These are phyloP conservation scores for Geopemphigus sp. DNA, from an alignment of 1,140 invertebrate species.

Conservation along the genomic window DNA sequence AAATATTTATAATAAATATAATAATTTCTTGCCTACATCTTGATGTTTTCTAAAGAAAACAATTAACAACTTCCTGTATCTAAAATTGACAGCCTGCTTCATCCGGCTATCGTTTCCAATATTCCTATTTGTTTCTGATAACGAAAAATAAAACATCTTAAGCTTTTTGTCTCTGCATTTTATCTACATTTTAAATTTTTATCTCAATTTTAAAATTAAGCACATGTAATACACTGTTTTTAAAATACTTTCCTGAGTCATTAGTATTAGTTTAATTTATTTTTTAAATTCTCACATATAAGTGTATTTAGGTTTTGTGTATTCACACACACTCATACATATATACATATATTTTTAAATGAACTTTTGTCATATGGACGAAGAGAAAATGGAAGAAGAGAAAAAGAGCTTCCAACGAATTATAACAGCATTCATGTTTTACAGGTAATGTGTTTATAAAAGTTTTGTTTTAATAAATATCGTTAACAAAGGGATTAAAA, in stretches of 20 bases:
- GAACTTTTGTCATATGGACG: conserved; percentile 7
- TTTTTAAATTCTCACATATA: neutral
- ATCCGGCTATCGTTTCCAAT: neutral
- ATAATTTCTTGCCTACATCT: too few species aligned
- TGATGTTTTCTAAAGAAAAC: neutral
- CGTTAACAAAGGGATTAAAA: too few species aligned
- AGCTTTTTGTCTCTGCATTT: neutral
- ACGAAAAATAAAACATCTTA: neutral
- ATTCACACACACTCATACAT: neutral
- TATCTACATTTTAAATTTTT: neutral
- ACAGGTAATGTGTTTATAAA: conserved; percentile 34
- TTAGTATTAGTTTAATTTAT: conserved; percentile 11
- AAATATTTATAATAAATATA: too few species aligned
- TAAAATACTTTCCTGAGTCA: neutral
- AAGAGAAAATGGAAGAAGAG: conserved; percentile 51
- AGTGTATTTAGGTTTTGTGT: neutral
- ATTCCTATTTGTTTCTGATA: too few species aligned
- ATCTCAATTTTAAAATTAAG: neutral
- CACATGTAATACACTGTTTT: conserved; percentile 30
- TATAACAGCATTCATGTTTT: conserved; percentile 50
- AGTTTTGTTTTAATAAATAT: too few species aligned
- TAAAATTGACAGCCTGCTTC: conserved; percentile 4
- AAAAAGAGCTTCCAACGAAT: conserved; percentile 50
- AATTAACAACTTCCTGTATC: neutral
- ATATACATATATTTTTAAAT: neutral